Conservation (phyloP, 2,888 invertebrate genomes). For the Carcina quercana region DNA sequence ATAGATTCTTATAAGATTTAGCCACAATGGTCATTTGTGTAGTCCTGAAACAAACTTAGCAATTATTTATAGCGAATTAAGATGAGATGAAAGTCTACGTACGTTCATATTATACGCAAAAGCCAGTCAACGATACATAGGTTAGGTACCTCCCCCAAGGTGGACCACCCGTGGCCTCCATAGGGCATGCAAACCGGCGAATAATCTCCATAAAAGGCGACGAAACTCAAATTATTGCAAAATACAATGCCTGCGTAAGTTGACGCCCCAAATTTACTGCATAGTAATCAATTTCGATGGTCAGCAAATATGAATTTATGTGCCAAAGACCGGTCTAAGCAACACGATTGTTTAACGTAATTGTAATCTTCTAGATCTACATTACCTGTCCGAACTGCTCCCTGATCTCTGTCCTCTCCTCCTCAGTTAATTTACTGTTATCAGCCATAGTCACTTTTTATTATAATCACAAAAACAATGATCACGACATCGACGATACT, state of each 20-base stretch:
- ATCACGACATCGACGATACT: conserved; percentile 49
- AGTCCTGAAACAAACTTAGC: too few relatives aligned
- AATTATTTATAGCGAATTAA: too few relatives aligned
- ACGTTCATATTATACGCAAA: conserved; percentile 3
- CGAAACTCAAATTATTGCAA: conserved; percentile 15
- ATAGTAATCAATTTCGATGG: conserved; percentile 4
- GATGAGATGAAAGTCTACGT: neutral
- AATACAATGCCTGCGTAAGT: conserved; percentile 6
- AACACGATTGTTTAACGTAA: neutral
- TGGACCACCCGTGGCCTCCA: conserved; percentile 15
- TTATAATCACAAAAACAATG: conserved; percentile 52
- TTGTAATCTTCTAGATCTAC: conserved; percentile 38
- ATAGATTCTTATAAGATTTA: too few relatives aligned
- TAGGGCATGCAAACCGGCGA: conserved; percentile 8
- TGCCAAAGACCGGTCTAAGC: neutral
- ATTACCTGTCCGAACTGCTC: conserved; percentile 84
- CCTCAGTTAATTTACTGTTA: conserved; percentile 75
- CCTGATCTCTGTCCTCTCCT: conserved; percentile 83
- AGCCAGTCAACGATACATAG: too few relatives aligned
- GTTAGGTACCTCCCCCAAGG: conserved; percentile 8
- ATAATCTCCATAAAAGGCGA: conserved; percentile 9
- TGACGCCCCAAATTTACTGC: conserved; percentile 4
- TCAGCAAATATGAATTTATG: neutral
- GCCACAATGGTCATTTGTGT: too few relatives aligned
- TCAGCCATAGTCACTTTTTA: conserved; percentile 63